Conservation (phyloP, 1,140 invertebrate species). For the Scaptomyza hsui region DNA sequence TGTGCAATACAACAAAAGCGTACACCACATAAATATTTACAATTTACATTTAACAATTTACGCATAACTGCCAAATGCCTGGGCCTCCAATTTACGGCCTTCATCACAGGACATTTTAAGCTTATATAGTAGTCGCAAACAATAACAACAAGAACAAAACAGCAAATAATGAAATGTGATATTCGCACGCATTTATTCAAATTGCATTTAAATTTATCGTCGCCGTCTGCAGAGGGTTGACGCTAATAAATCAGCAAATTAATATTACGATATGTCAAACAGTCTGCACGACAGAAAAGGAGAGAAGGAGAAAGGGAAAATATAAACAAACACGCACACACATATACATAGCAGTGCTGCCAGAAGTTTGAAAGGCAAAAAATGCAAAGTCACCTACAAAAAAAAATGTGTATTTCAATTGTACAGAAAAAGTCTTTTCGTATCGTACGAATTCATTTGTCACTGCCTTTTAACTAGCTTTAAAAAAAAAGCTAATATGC, state of each 20-base stretch:
- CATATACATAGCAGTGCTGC: background rate
- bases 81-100: constrained; percentile 9
- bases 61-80: constrained; percentile 14
- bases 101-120: constrained; percentile 3
- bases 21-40: constrained; percentile 47
- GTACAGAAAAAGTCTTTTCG: too few relatives aligned
- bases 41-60: constrained; percentile 22
- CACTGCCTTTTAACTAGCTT: background rate
- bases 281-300: constrained; percentile 2
- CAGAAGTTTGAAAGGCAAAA: background rate
- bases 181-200: constrained; percentile 67
- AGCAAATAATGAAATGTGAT: constrained; percentile 24
- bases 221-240: constrained; percentile 44
- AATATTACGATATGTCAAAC: constrained; percentile 49
- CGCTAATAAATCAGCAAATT: constrained; percentile 76
- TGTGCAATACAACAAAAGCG: constrained; percentile 14
- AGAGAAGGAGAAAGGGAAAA: background rate
- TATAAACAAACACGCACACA: constrained; percentile 4
- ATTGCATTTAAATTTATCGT: constrained; percentile 77
- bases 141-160: constrained; percentile 30
- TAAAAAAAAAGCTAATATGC: background rate
- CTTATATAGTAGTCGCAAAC: background rate
- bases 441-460: too few relatives aligned
- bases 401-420: too few relatives aligned
- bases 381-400: background rate